These are phyloP conservation scores for cat (Felis catus) DNA, from an alignment of 2,113 vertebrate species.

Conservation along the genomic window F.catus_Fca126_mat1.0 CM031417.1:142049001-142049500, in stretches of 20 bases:
- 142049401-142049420: neutral
- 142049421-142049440: no score
- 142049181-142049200: accelerated
- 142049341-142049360: neutral
- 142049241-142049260: accelerated
- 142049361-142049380: neutral
- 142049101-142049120: no score
- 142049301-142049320: neutral
- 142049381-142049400: neutral
- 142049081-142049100: accelerated
- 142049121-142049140: neutral
- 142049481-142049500: neutral
- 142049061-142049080: no score
- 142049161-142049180: neutral
- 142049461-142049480: neutral
- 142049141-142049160: neutral
- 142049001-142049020: neutral
- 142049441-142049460: accelerated
- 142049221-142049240: neutral
- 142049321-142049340: neutral
- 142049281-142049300: neutral
- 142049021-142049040: neutral
- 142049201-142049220: neutral
- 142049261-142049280: accelerated
- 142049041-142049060: neutral